Base-by-base conservation (phyloP, 2,888 invertebrate genomes). In the Liposcelis brunnea region DNA sequence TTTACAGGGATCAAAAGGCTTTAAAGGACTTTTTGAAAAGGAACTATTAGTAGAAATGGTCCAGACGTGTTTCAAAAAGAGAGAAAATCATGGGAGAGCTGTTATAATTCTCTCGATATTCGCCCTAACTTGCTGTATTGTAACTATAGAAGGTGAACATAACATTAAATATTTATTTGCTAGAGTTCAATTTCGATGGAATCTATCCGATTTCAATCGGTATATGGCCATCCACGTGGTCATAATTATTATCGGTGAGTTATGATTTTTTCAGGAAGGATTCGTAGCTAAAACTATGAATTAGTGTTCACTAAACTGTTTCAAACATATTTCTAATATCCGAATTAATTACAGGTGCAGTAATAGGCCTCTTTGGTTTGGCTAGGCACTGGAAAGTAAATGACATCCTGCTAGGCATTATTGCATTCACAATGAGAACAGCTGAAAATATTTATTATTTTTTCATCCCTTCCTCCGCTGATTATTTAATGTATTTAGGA, bases 101-200 rank as follows among this genome's bases (percentile, higher is more conserved):
- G 63, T 70, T 42, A 60, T 75, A 6, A 61, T 72, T 52, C 56
- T 68, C n/a, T 60, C 69, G 34, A 63, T 71, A 18, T 43, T 61
- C 2, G 58, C 63, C 1, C 56, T 63, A 40, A 35, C 46, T 31
- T 19, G 42, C 16, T 31, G 45, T 43, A 43, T 50, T 14, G 18
- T 47, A 10, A 18, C 35, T 21, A 11, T 52, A 40, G 47, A 52
- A 31, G 52, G 50, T 46, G 34, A 49, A 45, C 14, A 12, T n/a
- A n/a, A 11, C 8, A 11, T 80, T 11, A 68, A 70, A 42, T 81
- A 74, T 55, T 54, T 78, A 52, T 82, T 77, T 53, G 60, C 73
- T 5, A 69, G 76, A 49, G 66, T 71, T 33, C 72, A 74, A 54
- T 71, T 83, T 35, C 64, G 71, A 15, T 83, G 81, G 82, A 66